These are phyloP conservation scores for Musca domestica DNA, from an alignment of 1,140 invertebrate species.

Conservation along the genomic window DNA sequence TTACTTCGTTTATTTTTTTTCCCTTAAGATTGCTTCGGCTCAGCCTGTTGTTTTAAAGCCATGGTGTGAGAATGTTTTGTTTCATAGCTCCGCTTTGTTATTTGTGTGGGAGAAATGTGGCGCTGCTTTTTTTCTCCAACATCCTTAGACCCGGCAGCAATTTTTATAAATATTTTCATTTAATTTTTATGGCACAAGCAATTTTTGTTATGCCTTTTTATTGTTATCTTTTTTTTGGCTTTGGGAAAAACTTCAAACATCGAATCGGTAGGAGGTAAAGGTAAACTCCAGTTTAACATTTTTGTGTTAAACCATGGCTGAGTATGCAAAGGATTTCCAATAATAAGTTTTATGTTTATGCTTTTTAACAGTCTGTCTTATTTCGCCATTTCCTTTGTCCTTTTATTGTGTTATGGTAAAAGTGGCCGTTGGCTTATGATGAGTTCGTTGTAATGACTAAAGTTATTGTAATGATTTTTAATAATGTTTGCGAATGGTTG, in stretches of 20 bases:
- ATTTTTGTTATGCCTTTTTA: no score
- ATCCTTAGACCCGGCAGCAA: neutral
- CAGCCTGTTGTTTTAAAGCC: neutral
- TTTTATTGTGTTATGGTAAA: neutral
- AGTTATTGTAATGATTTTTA: constrained; percentile 18
- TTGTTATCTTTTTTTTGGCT: no score
- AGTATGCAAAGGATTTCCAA: no score
- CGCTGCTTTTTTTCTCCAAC: neutral
- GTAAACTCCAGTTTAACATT: no score
- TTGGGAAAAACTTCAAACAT: no score
- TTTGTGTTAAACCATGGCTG: no score
- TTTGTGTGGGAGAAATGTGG: no score
- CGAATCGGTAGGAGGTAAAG: no score
- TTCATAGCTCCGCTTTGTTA: no score
- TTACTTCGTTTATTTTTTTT: neutral
- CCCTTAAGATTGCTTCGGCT: neutral
- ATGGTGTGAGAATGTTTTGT: no score
- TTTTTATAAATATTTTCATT: constrained; percentile 9
- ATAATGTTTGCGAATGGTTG: neutral
- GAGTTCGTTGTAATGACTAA: neutral
- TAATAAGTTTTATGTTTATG: no score
- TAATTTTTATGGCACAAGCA: constrained; percentile 6
- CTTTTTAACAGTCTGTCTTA: neutral
- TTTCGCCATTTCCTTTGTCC: neutral
- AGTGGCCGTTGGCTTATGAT: no score